Percentiles rank a stretch among this genome's conserved stretches.
Evolutionary conservation across 2,113 vertebrate species (phyloP).

Genomic region (Pterocles burchelli): DNA sequence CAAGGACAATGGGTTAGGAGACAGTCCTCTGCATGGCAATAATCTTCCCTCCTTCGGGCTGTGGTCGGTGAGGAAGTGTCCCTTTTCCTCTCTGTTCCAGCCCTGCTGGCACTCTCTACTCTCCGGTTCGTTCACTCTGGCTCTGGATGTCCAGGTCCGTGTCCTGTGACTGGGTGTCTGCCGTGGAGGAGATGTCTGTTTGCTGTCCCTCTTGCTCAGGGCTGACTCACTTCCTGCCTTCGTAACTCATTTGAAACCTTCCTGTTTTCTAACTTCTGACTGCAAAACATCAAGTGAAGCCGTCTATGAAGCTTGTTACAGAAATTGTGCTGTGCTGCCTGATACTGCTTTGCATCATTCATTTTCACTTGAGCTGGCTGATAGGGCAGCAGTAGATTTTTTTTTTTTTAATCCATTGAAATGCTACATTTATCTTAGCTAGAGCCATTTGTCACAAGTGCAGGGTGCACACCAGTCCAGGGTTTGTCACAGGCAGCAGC

Average conservation of each 20-base stretch:
- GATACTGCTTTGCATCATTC: neutral
- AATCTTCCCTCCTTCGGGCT: neutral
- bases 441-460: neutral
- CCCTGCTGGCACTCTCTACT: neutral
- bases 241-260: neutral
- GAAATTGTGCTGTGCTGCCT: neutral
- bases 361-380: neutral
- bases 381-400: neutral
- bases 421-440: neutral
- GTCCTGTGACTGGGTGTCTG: neutral
- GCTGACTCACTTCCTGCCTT: conserved; percentile 56
- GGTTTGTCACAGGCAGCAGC: neutral
- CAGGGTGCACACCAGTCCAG: neutral
- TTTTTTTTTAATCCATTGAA: neutral
- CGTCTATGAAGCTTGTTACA: neutral
- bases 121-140: neutral
- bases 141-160: fast-evolving
- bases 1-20: neutral
- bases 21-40: neutral
- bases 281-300: neutral
- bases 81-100: neutral
- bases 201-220: neutral
- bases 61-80: neutral
- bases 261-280: conserved; percentile 28
- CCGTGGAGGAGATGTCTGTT: neutral